Evolutionary conservation across 2,113 vertebrate species (phyloP), one percentile per base, ranked within the genome.

Genomic region (Furnarius figulus): DNA sequence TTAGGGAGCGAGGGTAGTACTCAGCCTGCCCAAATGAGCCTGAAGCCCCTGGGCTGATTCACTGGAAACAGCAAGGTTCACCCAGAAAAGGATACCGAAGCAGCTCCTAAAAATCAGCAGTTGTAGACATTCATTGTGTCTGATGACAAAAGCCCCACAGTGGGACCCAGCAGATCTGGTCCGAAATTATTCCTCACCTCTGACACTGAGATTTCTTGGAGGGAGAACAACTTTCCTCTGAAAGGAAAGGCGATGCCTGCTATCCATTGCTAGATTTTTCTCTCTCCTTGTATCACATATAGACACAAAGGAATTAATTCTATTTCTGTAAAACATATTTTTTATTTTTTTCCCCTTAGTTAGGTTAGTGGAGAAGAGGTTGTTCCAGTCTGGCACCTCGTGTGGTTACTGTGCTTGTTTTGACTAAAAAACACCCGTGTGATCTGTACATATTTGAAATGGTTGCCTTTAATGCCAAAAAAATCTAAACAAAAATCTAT

Each of bases 391-490:
- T 90, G 87, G 94, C 90, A 94, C 91, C 84, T 90, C 78, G 83
- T 94, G 95, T 87, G 92, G 93, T 97, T 96, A 72, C 72, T 67
- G 77, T 28, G 46, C 87, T 95, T 96, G 94, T 95, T 93, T 95
- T 93, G 94, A 96, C 96, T 97, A 74, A 85, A 94, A 97, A 96
- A 79, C 89, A 92, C 31, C 84, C 8, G 52, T 91, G 94, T 81
- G 83, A 91, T 93, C 88, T 67, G 80, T 81, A 89, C 96, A 96
- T 95, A 95, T 80, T 95, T 96, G 80, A 96, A 90, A 96, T 94
- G 79, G 85, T 96, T 95, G 91, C 66, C 75, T 95, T 85, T 58
- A 93, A 93, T 65, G 53, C 33, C 79, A 90, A 89, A 74, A 74
- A 94, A 95, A 47, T 61, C 81, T 59, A 85, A 90, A 67, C 66